Evolutionary conservation across 2,888 invertebrate genomes (phyloP).

Genomic region (Polyommatus iphigenia): DNA sequence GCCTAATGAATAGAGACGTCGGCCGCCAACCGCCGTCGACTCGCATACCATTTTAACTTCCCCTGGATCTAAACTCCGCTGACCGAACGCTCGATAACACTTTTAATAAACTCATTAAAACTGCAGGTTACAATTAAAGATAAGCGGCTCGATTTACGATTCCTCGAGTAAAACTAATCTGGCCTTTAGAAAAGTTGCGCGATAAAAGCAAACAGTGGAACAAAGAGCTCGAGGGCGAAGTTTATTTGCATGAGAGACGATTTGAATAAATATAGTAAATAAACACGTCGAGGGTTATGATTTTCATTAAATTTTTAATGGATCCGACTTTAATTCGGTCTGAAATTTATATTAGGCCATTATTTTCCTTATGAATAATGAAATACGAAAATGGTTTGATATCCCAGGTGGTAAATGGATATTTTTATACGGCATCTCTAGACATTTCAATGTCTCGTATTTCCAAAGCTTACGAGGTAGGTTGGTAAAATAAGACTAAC

Average conservation of each 20-base stretch:
- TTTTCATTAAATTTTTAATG: slow-evolving; percentile 47
- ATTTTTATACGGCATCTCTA: slow-evolving; percentile 13
- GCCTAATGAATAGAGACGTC: slow-evolving; percentile 77
- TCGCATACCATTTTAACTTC: slow-evolving; percentile 66
- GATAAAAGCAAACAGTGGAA: slow-evolving; percentile 62
- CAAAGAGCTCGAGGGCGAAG: slow-evolving; percentile 60
- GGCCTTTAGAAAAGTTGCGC: slow-evolving; percentile 58
- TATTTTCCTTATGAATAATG: slow-evolving; percentile 19
- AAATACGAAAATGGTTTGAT: slow-evolving; percentile 20
- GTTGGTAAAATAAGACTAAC: neutral
- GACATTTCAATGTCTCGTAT: neutral
- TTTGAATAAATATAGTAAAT: slow-evolving; percentile 55
- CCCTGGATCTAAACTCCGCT: slow-evolving; percentile 56
- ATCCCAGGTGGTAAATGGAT: slow-evolving; percentile 21
- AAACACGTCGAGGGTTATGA: slow-evolving; percentile 50
- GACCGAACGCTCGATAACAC: slow-evolving; percentile 53
- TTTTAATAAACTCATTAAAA: slow-evolving; percentile 24
- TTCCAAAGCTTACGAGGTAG: neutral
- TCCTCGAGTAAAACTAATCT: slow-evolving; percentile 65
- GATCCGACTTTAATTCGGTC: slow-evolving; percentile 37
- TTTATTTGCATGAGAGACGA: slow-evolving; percentile 62
- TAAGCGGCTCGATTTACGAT: slow-evolving; percentile 55
- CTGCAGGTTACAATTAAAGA: slow-evolving; percentile 24
- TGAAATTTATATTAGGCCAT: slow-evolving; percentile 22
- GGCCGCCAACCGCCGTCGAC: slow-evolving; percentile 66